Conservation (phyloP, 2,888 invertebrate species). For the Odontocolon sp. region DNA sequence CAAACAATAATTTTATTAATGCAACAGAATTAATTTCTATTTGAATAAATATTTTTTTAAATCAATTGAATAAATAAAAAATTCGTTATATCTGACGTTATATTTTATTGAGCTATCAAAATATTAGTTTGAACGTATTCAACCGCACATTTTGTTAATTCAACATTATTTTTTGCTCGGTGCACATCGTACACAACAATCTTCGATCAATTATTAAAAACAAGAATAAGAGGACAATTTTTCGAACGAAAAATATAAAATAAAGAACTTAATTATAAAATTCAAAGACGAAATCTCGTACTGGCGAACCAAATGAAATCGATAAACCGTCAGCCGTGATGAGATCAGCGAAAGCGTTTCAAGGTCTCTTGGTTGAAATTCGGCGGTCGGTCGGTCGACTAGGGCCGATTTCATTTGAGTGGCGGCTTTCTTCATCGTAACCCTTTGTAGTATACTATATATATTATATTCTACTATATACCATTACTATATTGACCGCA, state of each 20-base stretch:
- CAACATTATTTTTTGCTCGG: too few relatives aligned
- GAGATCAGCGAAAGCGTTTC: conserved; percentile 9
- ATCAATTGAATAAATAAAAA: not conserved
- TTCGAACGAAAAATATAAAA: too few relatives aligned
- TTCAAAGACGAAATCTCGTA: too few relatives aligned
- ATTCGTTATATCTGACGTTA: too few relatives aligned
- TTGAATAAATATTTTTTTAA: not conserved
- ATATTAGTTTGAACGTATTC: too few relatives aligned
- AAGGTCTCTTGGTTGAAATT: conserved; percentile 22
- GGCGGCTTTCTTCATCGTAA: conserved; percentile 14
- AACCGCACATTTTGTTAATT: too few relatives aligned
- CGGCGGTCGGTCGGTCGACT: conserved; percentile 17
- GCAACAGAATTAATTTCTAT: too few relatives aligned
- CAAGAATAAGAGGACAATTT: not conserved
- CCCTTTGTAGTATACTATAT: conserved; percentile 27
- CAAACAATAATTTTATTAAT: too few relatives aligned
- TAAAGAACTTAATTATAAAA: too few relatives aligned
- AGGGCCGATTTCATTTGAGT: conserved; percentile 7
- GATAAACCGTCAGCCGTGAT: not conserved
- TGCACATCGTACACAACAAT: too few relatives aligned
- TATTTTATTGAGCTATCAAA: too few relatives aligned
- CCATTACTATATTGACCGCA: conserved; percentile 45
- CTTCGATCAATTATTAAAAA: not conserved
- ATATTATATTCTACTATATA: conserved; percentile 19
- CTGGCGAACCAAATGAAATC: conserved; percentile 2